Base-by-base conservation (phyloP, 2,797 vertebrate species). In the Crenichthys baileyi region DNA sequence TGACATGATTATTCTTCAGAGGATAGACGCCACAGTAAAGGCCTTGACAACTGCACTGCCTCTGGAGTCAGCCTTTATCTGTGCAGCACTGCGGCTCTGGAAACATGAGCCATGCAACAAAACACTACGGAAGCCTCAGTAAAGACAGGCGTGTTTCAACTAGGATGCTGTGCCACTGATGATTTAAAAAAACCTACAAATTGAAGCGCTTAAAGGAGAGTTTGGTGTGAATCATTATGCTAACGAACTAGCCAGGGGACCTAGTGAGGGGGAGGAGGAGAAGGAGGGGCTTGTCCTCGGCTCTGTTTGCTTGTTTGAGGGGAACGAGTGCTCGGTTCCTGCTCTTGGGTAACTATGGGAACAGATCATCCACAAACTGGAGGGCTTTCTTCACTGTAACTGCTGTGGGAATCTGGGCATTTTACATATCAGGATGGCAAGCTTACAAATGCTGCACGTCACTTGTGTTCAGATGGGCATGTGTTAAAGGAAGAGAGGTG, bases 151-250 rank as follows among this genome's bases (percentile, higher is more conserved):
- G 83, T 90, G 89, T 92, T 89, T 88, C 83, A 89, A 79, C 58
- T 84, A 85, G 79, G 88, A 85, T 82, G 13, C 67, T 70, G 67
- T 80, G 88, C 89, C 85, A 18, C 83, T 85, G 90, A 91, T 73
- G 16, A 88, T 89, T 93, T 84, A 56, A 81, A 89, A 65, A 92
- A 92, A 91, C 77, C 83, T 87, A 95, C 92, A 94, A 94, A 93
- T 79, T 85, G 86, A 89, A 89, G 91, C 91, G 92, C 93, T 93
- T 90, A 70, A 88, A 92, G 92, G 89, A 92, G 88, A 86, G 85
- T 87, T 93, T 90, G 87, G 86, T 89, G 91, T 94, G 90, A 94
- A 94, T 95, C 94, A 94, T 90, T 93, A 93, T 94, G 92, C 89
- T 91, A 93, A 94, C 93, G 83, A 94, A 91, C 88, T 87, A 94